Base-by-base conservation (phyloP, 2,888 invertebrate species). In the Platypus cylindrus region DNA sequence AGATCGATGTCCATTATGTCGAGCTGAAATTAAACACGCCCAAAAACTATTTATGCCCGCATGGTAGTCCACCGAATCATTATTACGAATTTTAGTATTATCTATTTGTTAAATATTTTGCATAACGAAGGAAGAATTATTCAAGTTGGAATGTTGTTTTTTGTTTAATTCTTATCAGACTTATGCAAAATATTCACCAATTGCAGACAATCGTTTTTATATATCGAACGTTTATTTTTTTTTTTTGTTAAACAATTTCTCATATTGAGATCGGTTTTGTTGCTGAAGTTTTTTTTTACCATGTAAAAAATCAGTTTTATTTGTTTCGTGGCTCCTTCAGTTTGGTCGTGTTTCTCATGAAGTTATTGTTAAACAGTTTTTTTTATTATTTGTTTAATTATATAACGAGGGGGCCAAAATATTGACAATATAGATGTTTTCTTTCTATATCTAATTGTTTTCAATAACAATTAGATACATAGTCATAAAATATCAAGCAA, bases 1-100 rank as follows among this genome's bases (percentile, higher is more conserved):
- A 55, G 71, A 73, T 39, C 68, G 74, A 38, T 85, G 84, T 56
- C 84, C 84, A 0, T 62, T 85, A 17, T 85, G 85, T 55, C 70
- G 84, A 13, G 67, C 75, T 3, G 71, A 73, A 51, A 78, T 84
- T 42, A 69, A 73, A 31, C 72, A 75, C 46, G 67, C 74, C 17
- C 76, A 79, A 62, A 75, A 73, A 53, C 73, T 83, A 44, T 83
- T 73, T 59, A 65, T 79, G 17, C 79, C 78, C 5, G 67, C 37
- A 11, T 43, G 43, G 43, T 43, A 43, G 40, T 26, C 7, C 5
- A 9, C 28, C 5, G 9, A 27, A 4, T 5, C n/a, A n/a, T 14
- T 13, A 8, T 7, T 9, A 20, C 20, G 7, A 3, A 14, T 14
- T 30, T 14, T 11, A 30, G 30, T 32, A 17, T 28, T 27, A 18